Conservation (phyloP, 2,888 invertebrate species). For the Ariolimax columbianus region DNA sequence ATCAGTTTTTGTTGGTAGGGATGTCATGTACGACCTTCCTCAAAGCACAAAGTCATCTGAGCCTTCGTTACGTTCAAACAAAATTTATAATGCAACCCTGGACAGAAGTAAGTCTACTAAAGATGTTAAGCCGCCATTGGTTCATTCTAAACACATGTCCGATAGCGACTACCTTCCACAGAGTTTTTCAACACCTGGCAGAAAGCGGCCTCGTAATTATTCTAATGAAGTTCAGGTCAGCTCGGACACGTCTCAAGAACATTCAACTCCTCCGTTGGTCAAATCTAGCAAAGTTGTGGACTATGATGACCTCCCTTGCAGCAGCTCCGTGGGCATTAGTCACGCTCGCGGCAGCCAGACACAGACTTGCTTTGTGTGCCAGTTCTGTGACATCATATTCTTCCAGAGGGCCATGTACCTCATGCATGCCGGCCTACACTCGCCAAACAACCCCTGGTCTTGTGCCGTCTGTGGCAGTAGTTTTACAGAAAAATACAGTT, state of each 20-base stretch:
- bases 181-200: not conserved
- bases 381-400: conserved; percentile 93
- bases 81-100: not conserved
- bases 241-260: not conserved
- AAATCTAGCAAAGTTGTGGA: conserved; percentile 9
- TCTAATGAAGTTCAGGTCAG: not conserved
- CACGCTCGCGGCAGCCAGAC: conserved; percentile 47
- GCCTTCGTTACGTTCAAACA: not conserved
- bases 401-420: conserved; percentile 96
- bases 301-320: conserved; percentile 41
- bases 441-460: conserved; percentile 96
- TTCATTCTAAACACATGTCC: not conserved
- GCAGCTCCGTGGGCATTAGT: conserved; percentile 48
- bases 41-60: not conserved
- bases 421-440: conserved; percentile 97
- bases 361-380: conserved; percentile 81
- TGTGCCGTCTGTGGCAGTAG: conserved; percentile 97
- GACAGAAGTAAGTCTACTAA: not conserved
- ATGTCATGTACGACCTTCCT: not conserved
- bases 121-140: not conserved
- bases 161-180: not conserved
- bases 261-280: not conserved
- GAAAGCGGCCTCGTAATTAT: conserved; percentile 3
- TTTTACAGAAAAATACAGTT: conserved; percentile 96
- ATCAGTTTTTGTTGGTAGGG: not conserved